Base-by-base conservation (phyloP, 2,797 vertebrate genomes). In the Coracias cyanogaster region DNA sequence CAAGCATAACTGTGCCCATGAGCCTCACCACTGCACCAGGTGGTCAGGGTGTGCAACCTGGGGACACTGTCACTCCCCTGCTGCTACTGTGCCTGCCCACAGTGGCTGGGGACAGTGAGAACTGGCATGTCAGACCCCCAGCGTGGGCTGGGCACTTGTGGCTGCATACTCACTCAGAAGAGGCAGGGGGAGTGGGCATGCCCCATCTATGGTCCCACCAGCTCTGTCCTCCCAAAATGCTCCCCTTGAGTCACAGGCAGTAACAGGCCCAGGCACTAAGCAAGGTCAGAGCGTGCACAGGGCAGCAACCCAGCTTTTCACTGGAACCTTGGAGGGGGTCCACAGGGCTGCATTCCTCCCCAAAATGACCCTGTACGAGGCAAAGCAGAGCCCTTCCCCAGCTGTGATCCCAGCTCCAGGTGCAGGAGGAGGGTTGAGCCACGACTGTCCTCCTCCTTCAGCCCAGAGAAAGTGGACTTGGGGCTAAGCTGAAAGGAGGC, bases 31-130 rank as follows among this genome's bases (percentile, higher is more conserved):
- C 25, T 6, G 35, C 45, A 4, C 22, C 7, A 45, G 33, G 21
- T 9, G 6, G 7, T 13, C 0, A 15, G 11, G 25, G n/a, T 26
- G 25, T 6, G 26, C 20, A 8, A 0, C 1, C 4, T 1, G 43
- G 18, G 7, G 8, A 33, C 24, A 2, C 33, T 4, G 21, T 58
- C 45, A 28, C 9, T 3, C 7, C 29, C 8, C 54, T 60, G 52
- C 89, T 35, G 64, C 60, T 1, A 1, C 37, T 43, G 41, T 15
- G 10, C 0, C 1, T 13, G 9, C 57, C 46, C 21, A 3, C 3
- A 33, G 48, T 0, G 26, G 39, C 43, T 26, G 31, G 16, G 17
- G 16, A 55, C 35, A 15, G 51, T 0, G 26, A 51, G 46, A 37
- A 41, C 0, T 1, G 29, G 49, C 0, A 18, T 12, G 60, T 55